Evolutionary conservation across 2,113 vertebrate genomes (phyloP).

Genomic region (Anarhynchus alexandrinus): DNA sequence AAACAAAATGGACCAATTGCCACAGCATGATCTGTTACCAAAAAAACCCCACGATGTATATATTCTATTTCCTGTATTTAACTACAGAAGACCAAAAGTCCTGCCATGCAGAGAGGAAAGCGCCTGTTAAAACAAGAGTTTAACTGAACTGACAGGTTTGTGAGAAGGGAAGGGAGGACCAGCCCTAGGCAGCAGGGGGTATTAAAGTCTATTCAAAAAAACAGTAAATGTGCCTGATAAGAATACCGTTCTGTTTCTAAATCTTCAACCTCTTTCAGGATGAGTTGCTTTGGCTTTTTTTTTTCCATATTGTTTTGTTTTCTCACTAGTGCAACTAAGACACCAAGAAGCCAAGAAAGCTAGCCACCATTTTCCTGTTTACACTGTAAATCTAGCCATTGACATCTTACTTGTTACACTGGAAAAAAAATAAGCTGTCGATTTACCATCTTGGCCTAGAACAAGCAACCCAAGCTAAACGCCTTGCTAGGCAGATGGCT

Average conservation of each 20-base stretch:
- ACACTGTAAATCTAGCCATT: not conserved
- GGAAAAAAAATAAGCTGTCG: not conserved
- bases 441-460: conserved; percentile 17
- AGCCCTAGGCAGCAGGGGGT: not conserved
- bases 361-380: conserved; percentile 19
- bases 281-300: not conserved
- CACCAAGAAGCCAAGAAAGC: not conserved
- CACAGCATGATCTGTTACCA: not conserved
- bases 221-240: not conserved
- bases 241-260: not conserved
- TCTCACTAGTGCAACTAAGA: not conserved
- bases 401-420: not conserved
- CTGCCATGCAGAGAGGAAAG: not conserved
- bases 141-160: not conserved
- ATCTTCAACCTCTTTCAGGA: not conserved
- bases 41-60: not conserved
- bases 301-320: not conserved
- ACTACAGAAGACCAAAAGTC: not conserved
- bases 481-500: conserved; percentile 46
- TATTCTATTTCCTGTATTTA: not conserved
- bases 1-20: not conserved
- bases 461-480: conserved; percentile 3
- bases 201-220: not conserved
- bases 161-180: conserved; percentile 15
- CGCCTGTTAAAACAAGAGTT: not conserved